Evolutionary conservation across 2,797 vertebrate genomes (phyloP), one percentile per base, ranked within the genome.

Genomic region (Taenioides sp.): DNA sequence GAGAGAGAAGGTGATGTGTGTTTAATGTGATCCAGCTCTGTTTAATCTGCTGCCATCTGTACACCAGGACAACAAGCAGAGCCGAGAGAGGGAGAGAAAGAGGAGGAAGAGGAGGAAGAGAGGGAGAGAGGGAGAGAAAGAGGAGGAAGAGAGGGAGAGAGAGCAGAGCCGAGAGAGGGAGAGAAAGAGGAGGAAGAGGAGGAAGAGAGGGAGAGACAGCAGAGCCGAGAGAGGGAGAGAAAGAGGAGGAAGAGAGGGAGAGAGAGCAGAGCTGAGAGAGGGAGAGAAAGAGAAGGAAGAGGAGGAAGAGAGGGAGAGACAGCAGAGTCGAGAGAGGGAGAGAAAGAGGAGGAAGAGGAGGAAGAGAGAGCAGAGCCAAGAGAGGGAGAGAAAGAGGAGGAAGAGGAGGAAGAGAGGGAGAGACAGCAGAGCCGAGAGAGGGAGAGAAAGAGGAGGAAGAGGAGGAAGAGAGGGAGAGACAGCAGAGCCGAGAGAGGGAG

Each of bases 1-100:
- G 31, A 40, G 20, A 23, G n/a, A 43, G 61, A 43, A 81, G 78
- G 72, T 85, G 84, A 88, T 87, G 76, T 85, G 82, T 85, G 64
- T 86, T 79, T 86, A 84, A 87, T 87, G 77, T 72, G 70, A 78
- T 78, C 73, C 80, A 86, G 78, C 54, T 86, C 58, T 68, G 81
- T 85, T 78, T 74, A 85, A 84, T 83, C 79, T 78, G 75, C 75
- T 75, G 80, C 71, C 80, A 82, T 70, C 77, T 78, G 71, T 72
- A 83, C 78, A 31, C 9, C 5, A 28, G n/a, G 60, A 37, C 28
- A 62, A 37, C 31, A 55, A 55, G n/a, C 70, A 73, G 66, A 67
- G 59, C 11, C 47, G 68, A 64, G 55, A 68, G 71, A 70, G 65
- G 61, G 0, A 72, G 25, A 61, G 25, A 61, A 14, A 65, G 7